Evolutionary conservation across 2,888 invertebrate genomes (phyloP), one percentile per base, ranked within the genome.

Genomic region (Hydrotaea diabolus): DNA sequence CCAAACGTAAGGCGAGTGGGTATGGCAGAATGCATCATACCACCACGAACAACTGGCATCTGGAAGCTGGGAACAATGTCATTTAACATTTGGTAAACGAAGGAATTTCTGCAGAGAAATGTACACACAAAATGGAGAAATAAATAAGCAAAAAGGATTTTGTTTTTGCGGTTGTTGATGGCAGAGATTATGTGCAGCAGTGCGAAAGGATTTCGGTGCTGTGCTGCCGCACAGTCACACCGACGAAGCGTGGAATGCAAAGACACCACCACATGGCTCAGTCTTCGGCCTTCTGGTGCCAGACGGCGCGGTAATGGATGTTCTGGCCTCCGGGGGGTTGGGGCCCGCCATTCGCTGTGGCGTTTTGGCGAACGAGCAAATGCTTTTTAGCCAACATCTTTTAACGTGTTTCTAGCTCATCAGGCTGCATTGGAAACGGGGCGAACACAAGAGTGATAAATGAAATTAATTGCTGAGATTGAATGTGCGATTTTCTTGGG

Each of bases 101-200:
- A 75, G 62, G 23, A 55, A 82, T 43, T 77, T 71, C 62, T 57
- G 23, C 23, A 49, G n/a, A n/a, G n/a, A 57, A 57, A 11, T 23
- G 36, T 36, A 72, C 72, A 59, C 59, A 55, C 59, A 55, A 57
- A 46, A 71, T 19, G 23, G 69, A 69, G 75, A 85, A 84, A 86
- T 82, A 85, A 87, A 85, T 87, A 87, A 86, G 77, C 82, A 86
- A 84, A 59, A 76, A 81, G 76, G 86, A 85, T 87, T 87, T 87
- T 87, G 83, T 82, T 85, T 86, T 88, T 88, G 87, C 78, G 86
- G 87, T 86, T 87, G 86, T 88, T 87, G 87, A 85, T 87, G 86
- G 83, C 85, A 82, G 80, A 87, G 86, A 86, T 87, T 86, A 88
- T 86, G 86, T 87, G 86, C 86, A 86, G 53, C 82, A 83, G 85